Evolutionary conservation across 1,140 invertebrate genomes (phyloP).

Genomic region (Papilio polyxenes): DNA sequence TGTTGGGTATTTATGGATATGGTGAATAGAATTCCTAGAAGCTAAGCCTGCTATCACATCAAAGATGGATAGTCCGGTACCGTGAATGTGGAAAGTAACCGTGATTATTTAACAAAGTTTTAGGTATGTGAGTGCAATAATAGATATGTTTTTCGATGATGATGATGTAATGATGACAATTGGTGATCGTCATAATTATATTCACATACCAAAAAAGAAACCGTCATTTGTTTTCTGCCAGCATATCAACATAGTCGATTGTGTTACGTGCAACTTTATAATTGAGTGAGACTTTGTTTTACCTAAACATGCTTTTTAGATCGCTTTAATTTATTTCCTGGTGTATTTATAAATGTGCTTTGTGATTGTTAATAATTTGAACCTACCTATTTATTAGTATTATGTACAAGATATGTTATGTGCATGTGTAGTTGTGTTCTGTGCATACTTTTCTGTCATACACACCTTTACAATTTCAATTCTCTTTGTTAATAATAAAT

Average conservation of each 20-base stretch:
- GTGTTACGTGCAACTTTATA: background rate
- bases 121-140: too few relatives aligned
- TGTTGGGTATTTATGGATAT: too few relatives aligned
- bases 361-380: constrained; percentile 10
- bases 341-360: background rate
- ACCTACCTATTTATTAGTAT: background rate
- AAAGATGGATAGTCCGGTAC: too few relatives aligned
- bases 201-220: background rate
- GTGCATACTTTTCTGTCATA: background rate
- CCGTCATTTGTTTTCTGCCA: background rate
- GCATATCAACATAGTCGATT: background rate
- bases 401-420: constrained; percentile 15
- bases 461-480: constrained; percentile 17
- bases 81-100: too few relatives aligned
- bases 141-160: too few relatives aligned
- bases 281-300: background rate
- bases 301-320: constrained; percentile 3
- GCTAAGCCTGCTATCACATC: too few relatives aligned
- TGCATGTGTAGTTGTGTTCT: background rate
- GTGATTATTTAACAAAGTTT: too few relatives aligned
- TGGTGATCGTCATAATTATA: background rate
- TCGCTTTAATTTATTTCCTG: background rate
- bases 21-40: too few relatives aligned
- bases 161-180: background rate
- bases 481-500: constrained; percentile 2